Conservation (phyloP, 2,888 invertebrate species). For the Scaptomyza cyrtandrae region DNA sequence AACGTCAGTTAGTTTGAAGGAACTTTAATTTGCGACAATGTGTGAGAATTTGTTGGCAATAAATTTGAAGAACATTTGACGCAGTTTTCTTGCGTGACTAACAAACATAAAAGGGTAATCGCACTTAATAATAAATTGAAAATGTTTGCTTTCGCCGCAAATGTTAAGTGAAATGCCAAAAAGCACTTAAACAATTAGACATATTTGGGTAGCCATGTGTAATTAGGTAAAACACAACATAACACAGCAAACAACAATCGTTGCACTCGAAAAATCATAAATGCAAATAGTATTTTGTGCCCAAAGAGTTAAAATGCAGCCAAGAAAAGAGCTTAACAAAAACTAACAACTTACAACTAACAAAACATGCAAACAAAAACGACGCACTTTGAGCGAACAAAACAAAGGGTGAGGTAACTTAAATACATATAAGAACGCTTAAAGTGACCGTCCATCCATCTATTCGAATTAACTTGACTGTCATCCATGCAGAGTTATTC, state of each 20-base stretch:
- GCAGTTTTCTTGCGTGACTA: constrained; percentile 31
- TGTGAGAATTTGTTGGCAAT: constrained; percentile 77
- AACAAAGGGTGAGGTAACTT: constrained; percentile 51
- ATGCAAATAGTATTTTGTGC: constrained; percentile 62
- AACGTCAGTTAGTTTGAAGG: constrained; percentile 31
- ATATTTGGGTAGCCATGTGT: constrained; percentile 57
- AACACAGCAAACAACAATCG: constrained; percentile 64
- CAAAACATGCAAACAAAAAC: constrained; percentile 35
- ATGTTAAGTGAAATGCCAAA: constrained; percentile 64
- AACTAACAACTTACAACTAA: constrained; percentile 8
- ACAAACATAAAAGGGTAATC: too few species aligned
- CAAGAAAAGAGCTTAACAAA: constrained; percentile 25
- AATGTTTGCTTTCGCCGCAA: too few species aligned
- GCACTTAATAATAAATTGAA: constrained; percentile 35
- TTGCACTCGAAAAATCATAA: constrained; percentile 57
- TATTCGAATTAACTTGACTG: neutral
- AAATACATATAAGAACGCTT: constrained; percentile 61
- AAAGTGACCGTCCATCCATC: constrained; percentile 52
- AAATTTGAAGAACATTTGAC: constrained; percentile 66
- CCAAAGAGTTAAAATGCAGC: constrained; percentile 31
- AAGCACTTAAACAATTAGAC: constrained; percentile 78
- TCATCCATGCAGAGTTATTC: neutral
- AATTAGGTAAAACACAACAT: constrained; percentile 68
- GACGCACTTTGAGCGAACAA: constrained; percentile 58
- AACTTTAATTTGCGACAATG: constrained; percentile 71